Base-by-base conservation (phyloP, 1,140 invertebrate species). In the Microplitis mediator region DNA sequence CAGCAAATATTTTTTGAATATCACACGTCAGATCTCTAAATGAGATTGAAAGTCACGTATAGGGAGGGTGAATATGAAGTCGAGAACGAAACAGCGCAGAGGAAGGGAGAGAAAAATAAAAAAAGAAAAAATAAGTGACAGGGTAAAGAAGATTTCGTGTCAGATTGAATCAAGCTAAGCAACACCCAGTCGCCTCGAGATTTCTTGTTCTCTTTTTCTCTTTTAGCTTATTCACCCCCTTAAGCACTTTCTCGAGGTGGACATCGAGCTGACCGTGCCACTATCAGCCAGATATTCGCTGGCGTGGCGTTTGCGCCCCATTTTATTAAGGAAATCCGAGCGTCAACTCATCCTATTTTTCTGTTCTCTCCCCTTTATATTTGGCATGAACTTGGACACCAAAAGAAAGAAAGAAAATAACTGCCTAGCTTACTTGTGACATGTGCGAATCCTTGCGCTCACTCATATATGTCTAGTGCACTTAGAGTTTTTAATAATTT, bases 231-330 rank as follows among this genome's bases (percentile, higher is more conserved):
- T 45, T 45, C 39, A 76, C 72, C 76, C 75, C 75, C 72, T 63
- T 63, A 45, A 67, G 66, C 74, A 77, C 77, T 75, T 45, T 45
- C 75, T 72, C 74, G 77, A 80, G 77, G 74, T 79, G 79, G 81
- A 81, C 81, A 75, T 73, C 70, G 81, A 80, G 81, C 80, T 82
- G 82, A 82, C 82, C 80, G 74, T 79, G 77, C 78, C 76, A 79
- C 81, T 84, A 84, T 84, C 81, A 80, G 81, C 82, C 74, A 76
- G 81, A 84, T 84, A 84, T 84, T 84, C 80, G 83, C 81, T 84
- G 79, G 83, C 82, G 78, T 79, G 81, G 82, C 82, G 76, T 84
- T 84, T 82, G 81, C 81, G 79, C 81, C 66, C 82, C 77, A 84
- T 84, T 84, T 84, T 84, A 84, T 84, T 84, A 84, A 84, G 81